A percentile compares a stretch with the other conserved stretches of the same genome.
phyloP scores from a whole-genome alignment of 92 coral and sea anemone genomes.

The Epizoanthus stellaris region DNA sequence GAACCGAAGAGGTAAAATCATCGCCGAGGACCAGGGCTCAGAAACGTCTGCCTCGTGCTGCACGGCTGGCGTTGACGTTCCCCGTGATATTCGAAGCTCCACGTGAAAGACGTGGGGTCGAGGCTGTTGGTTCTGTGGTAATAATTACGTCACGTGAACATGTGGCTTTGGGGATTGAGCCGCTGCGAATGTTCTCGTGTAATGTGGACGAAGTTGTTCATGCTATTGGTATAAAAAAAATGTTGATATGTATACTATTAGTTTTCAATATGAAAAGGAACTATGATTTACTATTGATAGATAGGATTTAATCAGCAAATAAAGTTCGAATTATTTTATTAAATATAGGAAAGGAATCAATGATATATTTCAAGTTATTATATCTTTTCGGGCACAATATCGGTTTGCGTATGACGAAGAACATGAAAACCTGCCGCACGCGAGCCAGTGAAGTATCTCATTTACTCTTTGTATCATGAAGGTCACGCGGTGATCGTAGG shows the following conservation, averaged over 20 bases:
- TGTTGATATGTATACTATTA: neutral
- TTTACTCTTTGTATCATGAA: too few relatives aligned
- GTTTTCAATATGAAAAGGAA: conserved; percentile 4
- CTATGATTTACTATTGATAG: conserved; percentile 24
- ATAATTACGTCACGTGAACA: neutral
- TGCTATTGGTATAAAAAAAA: too few relatives aligned
- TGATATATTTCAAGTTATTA: too few relatives aligned
- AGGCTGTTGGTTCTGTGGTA: neutral
- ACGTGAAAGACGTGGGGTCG: neutral
- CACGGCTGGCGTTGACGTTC: neutral
- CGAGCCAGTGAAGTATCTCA: too few relatives aligned
- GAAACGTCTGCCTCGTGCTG: neutral
- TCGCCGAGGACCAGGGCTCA: neutral
- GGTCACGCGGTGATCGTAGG: too few relatives aligned
- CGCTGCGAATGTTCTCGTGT: neutral
- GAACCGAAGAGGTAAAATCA: neutral
- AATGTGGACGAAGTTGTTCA: neutral
- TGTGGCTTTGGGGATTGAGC: conserved; percentile 2
- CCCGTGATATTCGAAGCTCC: neutral
- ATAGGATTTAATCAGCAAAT: conserved; percentile 15
- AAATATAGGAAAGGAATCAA: conserved; percentile 9
- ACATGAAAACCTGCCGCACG: too few relatives aligned
- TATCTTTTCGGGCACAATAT: too few relatives aligned
- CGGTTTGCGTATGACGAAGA: too few relatives aligned
- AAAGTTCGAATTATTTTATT: conserved; percentile 17